Conservation (phyloP, 2,797 vertebrate genomes). For the Orientallactaga sibirica region DNA sequence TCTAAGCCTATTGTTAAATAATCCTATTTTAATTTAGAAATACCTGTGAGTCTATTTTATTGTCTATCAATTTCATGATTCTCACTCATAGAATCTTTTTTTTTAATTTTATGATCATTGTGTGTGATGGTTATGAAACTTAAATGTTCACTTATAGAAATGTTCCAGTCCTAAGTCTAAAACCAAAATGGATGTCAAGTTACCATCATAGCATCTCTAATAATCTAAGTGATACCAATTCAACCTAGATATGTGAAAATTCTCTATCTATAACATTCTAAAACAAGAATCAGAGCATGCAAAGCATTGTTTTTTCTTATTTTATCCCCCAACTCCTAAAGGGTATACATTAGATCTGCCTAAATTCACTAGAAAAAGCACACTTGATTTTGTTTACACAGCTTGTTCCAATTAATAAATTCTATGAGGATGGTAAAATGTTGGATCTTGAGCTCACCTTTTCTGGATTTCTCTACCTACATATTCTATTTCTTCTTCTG, state of each 20-base stretch:
- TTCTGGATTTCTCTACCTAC: not conserved
- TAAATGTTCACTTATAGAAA: constrained; percentile 13
- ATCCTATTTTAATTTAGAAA: not conserved
- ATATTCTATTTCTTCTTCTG: not conserved
- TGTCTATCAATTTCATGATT: constrained; percentile 6
- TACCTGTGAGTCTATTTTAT: not conserved
- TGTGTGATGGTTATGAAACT: not conserved
- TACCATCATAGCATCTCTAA: not conserved
- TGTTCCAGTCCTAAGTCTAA: not conserved
- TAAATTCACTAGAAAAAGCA: not conserved
- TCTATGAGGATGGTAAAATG: not conserved
- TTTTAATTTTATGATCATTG: not conserved
- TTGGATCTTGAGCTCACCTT: not conserved
- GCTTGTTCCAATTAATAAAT: not conserved
- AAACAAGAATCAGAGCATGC: not conserved
- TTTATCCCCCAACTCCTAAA: not conserved
- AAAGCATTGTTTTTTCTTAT: not conserved
- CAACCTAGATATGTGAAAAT: not conserved
- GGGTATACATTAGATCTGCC: not conserved
- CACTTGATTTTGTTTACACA: not conserved
- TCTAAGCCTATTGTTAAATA: not conserved
- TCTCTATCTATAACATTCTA: not conserved
- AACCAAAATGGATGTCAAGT: not conserved
- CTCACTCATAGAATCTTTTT: not conserved
- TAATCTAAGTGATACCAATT: not conserved